A percentile compares a stretch with the other conserved stretches of the same genome.
Evolutionary conservation across 2,113 vertebrate species (phyloP).

Genomic region (Catharus minimus): DNA sequence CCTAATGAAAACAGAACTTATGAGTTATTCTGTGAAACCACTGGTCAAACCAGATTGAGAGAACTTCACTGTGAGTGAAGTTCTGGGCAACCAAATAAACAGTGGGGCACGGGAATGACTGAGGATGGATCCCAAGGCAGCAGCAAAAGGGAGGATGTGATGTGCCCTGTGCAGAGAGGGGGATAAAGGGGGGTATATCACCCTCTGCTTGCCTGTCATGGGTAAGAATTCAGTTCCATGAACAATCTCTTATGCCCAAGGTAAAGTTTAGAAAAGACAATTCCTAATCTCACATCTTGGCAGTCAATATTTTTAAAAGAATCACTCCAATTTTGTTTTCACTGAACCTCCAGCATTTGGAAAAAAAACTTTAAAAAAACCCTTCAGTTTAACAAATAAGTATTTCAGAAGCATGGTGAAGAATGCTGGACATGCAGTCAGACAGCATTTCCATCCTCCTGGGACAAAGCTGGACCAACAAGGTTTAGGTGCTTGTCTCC

Average conservation of each 20-base stretch:
- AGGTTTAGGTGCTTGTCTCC: background rate
- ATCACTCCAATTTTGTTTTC: background rate
- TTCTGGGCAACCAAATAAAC: background rate
- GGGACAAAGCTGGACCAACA: background rate
- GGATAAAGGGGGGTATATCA: background rate
- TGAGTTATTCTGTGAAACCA: background rate
- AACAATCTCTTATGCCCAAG: background rate
- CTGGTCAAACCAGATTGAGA: background rate
- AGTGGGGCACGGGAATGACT: background rate
- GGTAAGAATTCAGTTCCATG: background rate
- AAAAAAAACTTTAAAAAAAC: background rate
- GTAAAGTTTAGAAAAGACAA: background rate
- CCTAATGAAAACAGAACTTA: background rate
- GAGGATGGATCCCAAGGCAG: background rate
- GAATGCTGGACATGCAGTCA: background rate
- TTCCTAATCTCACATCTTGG: background rate
- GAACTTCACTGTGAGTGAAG: background rate
- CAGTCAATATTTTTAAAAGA: background rate
- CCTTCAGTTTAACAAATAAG: background rate
- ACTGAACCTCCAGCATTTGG: background rate
- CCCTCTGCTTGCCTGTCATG: rapidly evolving
- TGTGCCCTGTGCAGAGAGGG: background rate
- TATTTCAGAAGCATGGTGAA: background rate
- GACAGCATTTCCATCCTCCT: background rate
- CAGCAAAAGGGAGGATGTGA: background rate